Percentiles rank a stretch among this genome's conserved stretches.
phyloP scores from a whole-genome alignment of 35 echinoderm and acorn worm genomes.

The Diadema setosum region DNA sequence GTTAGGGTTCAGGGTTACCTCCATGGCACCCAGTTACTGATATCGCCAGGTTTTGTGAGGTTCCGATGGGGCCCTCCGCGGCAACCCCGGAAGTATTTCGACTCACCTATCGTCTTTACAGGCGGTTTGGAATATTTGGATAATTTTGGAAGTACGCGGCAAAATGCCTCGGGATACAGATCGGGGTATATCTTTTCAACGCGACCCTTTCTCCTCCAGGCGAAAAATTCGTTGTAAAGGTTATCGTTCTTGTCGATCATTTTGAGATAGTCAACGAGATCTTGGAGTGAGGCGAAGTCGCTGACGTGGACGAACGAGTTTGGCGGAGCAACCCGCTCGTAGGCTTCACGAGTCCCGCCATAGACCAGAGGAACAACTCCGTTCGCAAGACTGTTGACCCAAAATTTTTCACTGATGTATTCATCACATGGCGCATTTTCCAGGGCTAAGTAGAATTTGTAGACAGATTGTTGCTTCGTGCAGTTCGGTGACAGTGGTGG shows the following conservation, averaged over 20 bases:
- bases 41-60: constrained; percentile 28
- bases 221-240: constrained; percentile 77
- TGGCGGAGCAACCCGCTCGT: constrained; percentile 56
- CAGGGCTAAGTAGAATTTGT: constrained; percentile 84
- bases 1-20: too few relatives aligned
- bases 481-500: constrained; percentile 64
- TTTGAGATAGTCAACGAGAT: constrained; percentile 66
- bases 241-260: constrained; percentile 70
- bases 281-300: constrained; percentile 50
- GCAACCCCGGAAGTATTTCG: constrained; percentile 51
- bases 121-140: constrained; percentile 42
- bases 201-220: constrained; percentile 41
- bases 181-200: constrained; percentile 63
- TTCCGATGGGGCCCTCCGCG: constrained; percentile 19
- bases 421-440: constrained; percentile 91
- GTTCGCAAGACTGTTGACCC: constrained; percentile 63
- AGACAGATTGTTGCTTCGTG: constrained; percentile 28
- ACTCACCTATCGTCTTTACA: constrained; percentile 9
- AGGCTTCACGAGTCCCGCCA: constrained; percentile 56
- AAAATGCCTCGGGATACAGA: constrained; percentile 51
- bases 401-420: constrained; percentile 86
- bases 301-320: constrained; percentile 92
- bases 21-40: constrained; percentile 62
- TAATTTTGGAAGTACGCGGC: constrained; percentile 55
- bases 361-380: constrained; percentile 81